phyloP scores from a whole-genome alignment of 2,113 vertebrate species.

The Nycticebus coucang region DNA sequence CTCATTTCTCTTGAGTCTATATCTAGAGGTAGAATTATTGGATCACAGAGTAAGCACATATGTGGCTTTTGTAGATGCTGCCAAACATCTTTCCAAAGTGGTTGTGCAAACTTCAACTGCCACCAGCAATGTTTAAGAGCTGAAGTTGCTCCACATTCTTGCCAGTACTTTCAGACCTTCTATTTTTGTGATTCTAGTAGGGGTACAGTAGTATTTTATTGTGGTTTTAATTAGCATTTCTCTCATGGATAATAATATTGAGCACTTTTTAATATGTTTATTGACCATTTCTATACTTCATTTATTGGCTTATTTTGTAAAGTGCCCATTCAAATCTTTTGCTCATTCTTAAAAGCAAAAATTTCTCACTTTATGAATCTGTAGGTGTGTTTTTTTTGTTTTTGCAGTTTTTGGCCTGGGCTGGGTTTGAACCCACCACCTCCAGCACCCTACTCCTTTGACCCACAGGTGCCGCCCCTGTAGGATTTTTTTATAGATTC shows the following conservation, averaged over 20 bases:
- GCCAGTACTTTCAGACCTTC: not conserved
- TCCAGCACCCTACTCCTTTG: too few species aligned
- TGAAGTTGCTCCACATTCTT: not conserved
- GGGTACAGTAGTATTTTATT: not conserved
- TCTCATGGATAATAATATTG: not conserved
- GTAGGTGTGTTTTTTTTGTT: not conserved
- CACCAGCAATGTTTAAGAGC: not conserved
- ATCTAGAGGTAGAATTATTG: not conserved
- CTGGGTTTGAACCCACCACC: too few species aligned
- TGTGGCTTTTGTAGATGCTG: not conserved
- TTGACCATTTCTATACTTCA: not conserved
- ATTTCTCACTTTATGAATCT: not conserved
- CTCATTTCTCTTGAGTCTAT: not conserved
- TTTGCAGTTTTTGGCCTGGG: too few species aligned
- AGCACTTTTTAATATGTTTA: not conserved
- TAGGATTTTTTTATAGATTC: not conserved
- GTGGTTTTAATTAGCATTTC: slow-evolving; percentile 30
- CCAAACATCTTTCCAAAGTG: not conserved
- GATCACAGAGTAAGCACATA: not conserved
- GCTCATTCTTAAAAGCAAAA: slow-evolving; percentile 23
- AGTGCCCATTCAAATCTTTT: slow-evolving; percentile 13
- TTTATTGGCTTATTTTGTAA: slow-evolving; percentile 30
- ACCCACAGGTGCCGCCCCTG: too few species aligned
- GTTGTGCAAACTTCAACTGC: not conserved
- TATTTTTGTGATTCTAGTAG: not conserved